Conservation (phyloP, 2,888 invertebrate species). For the Brachynemurus nebulosus region DNA sequence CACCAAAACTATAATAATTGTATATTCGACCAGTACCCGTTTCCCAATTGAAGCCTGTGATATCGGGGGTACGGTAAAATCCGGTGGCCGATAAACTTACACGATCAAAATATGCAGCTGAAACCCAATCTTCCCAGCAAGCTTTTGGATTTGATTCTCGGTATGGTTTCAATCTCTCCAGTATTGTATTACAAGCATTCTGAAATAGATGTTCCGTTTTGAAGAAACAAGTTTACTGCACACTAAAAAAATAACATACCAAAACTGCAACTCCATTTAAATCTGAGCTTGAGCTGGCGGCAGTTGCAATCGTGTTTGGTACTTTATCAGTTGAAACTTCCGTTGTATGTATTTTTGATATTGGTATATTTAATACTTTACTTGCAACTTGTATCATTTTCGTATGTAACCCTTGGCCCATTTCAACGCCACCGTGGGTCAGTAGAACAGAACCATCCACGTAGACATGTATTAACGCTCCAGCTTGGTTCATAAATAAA, state of each 20-base stretch:
- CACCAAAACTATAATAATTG: slow-evolving; percentile 78
- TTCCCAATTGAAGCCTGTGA: slow-evolving; percentile 54
- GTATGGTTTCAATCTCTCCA: slow-evolving; percentile 58
- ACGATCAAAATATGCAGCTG: slow-evolving; percentile 59
- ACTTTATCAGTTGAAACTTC: slow-evolving; percentile 84
- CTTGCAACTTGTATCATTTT: slow-evolving; percentile 91
- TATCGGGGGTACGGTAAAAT: slow-evolving; percentile 64
- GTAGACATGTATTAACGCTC: slow-evolving; percentile 79
- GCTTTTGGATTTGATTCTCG: slow-evolving; percentile 61
- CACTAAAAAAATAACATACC: slow-evolving; percentile 27
- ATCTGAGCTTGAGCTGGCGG: slow-evolving; percentile 79
- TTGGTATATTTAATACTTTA: slow-evolving; percentile 50
- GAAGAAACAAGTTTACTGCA: not conserved
- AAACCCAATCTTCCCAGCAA: slow-evolving; percentile 75
- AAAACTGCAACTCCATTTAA: slow-evolving; percentile 84
- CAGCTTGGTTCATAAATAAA: slow-evolving; percentile 67
- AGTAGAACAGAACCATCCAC: slow-evolving; percentile 77
- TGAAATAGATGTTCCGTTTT: slow-evolving; percentile 22
- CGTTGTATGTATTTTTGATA: slow-evolving; percentile 60
- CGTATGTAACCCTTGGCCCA: slow-evolving; percentile 93
- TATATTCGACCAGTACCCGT: slow-evolving; percentile 72
- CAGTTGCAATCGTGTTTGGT: slow-evolving; percentile 81
- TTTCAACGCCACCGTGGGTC: slow-evolving; percentile 88
- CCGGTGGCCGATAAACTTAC: slow-evolving; percentile 73
- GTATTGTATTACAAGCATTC: slow-evolving; percentile 66